phyloP scores from a whole-genome alignment of 2,888 invertebrate genomes.

The Himalopsyche kuldschensis region DNA sequence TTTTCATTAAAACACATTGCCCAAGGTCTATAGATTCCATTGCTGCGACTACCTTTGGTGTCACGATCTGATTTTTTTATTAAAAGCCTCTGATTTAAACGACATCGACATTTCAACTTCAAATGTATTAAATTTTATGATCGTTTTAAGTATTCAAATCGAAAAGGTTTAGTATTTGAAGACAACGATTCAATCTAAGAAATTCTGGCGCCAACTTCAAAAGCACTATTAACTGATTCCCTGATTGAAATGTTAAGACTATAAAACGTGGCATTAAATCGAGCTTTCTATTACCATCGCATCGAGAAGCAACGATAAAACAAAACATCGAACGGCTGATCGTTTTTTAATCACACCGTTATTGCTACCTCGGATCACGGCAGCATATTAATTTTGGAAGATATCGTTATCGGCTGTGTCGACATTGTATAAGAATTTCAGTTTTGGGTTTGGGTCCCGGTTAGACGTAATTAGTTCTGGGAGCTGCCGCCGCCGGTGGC shows the following conservation, averaged over 20 bases:
- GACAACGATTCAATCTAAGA: background rate
- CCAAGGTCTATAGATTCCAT: no score
- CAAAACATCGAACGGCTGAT: slow-evolving; percentile 8
- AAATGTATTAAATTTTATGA: background rate
- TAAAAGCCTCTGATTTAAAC: background rate
- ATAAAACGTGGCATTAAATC: background rate
- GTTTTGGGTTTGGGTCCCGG: background rate
- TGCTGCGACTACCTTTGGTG: no score
- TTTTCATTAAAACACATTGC: no score
- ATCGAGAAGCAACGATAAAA: background rate
- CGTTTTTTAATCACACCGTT: slow-evolving; percentile 7
- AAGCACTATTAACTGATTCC: background rate
- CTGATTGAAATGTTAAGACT: background rate
- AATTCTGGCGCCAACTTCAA: slow-evolving; percentile 1
- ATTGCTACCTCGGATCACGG: slow-evolving; percentile 3
- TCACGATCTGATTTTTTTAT: no score
- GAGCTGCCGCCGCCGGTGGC: slow-evolving; percentile 29
- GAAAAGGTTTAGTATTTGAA: background rate
- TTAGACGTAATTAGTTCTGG: slow-evolving; percentile 33
- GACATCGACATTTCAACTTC: background rate
- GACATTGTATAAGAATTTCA: slow-evolving; percentile 6
- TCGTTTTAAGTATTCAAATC: background rate
- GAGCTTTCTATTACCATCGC: background rate
- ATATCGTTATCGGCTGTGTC: slow-evolving; percentile 22
- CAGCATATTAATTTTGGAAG: slow-evolving; percentile 19